Conservation (phyloP, 2,888 invertebrate species). For the Hololepta plana region DNA sequence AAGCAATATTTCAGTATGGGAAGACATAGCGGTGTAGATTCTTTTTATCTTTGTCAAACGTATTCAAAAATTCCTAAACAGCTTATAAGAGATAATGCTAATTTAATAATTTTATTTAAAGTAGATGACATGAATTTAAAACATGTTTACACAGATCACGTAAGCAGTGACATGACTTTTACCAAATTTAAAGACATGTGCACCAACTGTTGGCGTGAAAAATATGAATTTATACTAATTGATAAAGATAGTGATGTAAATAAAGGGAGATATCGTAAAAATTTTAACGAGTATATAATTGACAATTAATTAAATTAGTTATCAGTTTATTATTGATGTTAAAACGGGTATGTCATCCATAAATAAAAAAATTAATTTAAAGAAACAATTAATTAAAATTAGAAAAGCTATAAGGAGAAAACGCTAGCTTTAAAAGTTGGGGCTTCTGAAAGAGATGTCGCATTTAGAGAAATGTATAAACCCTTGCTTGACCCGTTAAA, state of each 20-base stretch:
- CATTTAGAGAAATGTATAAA: too few relatives aligned
- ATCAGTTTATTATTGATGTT: too few relatives aligned
- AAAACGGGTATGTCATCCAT: too few relatives aligned
- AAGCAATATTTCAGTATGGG: constrained; percentile 9
- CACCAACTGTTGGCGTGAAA: constrained; percentile 4
- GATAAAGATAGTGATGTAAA: constrained; percentile 2
- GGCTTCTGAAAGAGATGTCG: too few relatives aligned
- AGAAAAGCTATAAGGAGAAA: too few relatives aligned
- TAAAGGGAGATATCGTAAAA: constrained; percentile 2
- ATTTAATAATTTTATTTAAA: constrained; percentile 8
- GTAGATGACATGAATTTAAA: constrained; percentile 8
- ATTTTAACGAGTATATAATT: too few relatives aligned
- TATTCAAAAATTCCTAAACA: constrained; percentile 9
- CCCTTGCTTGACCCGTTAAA: too few relatives aligned
- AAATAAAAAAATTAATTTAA: too few relatives aligned
- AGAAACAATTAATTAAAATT: too few relatives aligned
- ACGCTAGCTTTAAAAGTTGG: too few relatives aligned
- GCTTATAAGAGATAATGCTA: constrained; percentile 8
- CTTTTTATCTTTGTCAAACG: constrained; percentile 8
- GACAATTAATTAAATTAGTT: too few relatives aligned
- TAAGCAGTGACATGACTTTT: constrained; percentile 4
- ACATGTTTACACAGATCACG: constrained; percentile 5
- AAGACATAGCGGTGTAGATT: constrained; percentile 8
- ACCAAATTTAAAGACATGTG: constrained; percentile 3
- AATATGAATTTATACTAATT: constrained; percentile 3